Percentiles rank a stretch among this genome's conserved stretches.
These are phyloP conservation scores for Oxyteleia sp. DNA, from an alignment of 2,888 invertebrate species.

Conservation along the genomic window DNA sequence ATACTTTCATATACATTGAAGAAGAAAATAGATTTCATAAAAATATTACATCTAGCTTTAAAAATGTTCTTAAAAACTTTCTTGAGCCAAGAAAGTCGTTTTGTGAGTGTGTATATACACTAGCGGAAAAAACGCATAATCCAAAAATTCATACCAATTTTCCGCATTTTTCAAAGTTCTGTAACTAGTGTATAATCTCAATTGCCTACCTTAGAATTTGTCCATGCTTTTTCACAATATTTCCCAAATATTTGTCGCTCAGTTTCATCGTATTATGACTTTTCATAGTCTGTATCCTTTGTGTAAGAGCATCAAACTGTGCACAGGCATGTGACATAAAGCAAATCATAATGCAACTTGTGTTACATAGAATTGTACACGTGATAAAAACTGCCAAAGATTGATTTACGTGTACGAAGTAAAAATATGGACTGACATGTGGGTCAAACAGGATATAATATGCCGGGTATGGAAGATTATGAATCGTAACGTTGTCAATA, in stretches of 20 bases:
- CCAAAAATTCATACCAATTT: too few species aligned
- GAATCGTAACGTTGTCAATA: conserved; percentile 28
- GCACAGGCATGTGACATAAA: conserved; percentile 21
- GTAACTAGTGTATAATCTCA: too few species aligned
- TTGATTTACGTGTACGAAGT: conserved; percentile 32
- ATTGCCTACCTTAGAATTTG: conserved; percentile 20
- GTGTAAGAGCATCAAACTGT: conserved; percentile 23
- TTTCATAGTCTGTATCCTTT: background rate
- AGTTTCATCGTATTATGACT: too few species aligned
- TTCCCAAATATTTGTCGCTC: background rate
- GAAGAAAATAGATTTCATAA: too few species aligned
- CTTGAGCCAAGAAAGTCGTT: too few species aligned
- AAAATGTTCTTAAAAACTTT: too few species aligned
- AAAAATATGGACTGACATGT: conserved; percentile 17
- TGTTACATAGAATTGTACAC: conserved; percentile 33
- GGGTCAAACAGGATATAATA: conserved; percentile 25
- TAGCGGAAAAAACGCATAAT: too few species aligned
- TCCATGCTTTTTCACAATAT: conserved; percentile 25
- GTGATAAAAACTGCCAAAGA: conserved; percentile 35
- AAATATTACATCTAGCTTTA: too few species aligned
- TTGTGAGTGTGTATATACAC: too few species aligned
- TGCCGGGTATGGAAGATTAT: conserved; percentile 45
- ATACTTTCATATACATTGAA: too few species aligned
- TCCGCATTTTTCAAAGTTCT: too few species aligned
- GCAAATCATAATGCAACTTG: conserved; percentile 23